phyloP scores from a whole-genome alignment of 2,888 invertebrate species.

The Heliconius charithonia region DNA sequence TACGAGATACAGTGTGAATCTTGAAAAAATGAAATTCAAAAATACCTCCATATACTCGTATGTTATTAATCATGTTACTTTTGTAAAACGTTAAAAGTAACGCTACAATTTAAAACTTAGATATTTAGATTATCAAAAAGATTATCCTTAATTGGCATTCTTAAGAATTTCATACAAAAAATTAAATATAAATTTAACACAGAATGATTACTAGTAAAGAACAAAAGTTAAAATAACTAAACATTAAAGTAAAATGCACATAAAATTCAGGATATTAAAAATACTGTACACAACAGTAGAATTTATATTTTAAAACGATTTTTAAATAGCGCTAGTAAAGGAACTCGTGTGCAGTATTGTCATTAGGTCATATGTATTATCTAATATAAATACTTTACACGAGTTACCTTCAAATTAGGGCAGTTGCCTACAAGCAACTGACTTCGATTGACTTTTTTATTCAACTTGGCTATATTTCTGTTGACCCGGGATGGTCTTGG shows the following conservation, averaged over 20 bases:
- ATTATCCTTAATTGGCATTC: not conserved
- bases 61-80: not conserved
- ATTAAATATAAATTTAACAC: not conserved
- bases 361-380: too few species aligned
- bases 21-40: not conserved
- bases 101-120: not conserved
- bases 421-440: too few species aligned
- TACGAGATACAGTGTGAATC: not conserved
- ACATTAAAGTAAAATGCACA: not conserved
- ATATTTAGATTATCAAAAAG: not conserved
- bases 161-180: not conserved
- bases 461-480: too few species aligned
- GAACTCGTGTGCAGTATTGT: too few species aligned
- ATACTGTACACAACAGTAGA: not conserved
- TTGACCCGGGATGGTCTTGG: too few species aligned
- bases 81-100: not conserved
- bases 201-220: not conserved
- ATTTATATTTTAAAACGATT: not conserved
- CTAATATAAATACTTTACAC: too few species aligned
- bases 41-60: not conserved
- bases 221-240: not conserved
- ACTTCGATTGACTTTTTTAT: too few species aligned
- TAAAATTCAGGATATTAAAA: not conserved
- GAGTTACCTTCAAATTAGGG: too few species aligned
- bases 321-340: too few species aligned